phyloP scores from a whole-genome alignment of 2,113 vertebrate species.

The Oceanodroma tethys region DNA sequence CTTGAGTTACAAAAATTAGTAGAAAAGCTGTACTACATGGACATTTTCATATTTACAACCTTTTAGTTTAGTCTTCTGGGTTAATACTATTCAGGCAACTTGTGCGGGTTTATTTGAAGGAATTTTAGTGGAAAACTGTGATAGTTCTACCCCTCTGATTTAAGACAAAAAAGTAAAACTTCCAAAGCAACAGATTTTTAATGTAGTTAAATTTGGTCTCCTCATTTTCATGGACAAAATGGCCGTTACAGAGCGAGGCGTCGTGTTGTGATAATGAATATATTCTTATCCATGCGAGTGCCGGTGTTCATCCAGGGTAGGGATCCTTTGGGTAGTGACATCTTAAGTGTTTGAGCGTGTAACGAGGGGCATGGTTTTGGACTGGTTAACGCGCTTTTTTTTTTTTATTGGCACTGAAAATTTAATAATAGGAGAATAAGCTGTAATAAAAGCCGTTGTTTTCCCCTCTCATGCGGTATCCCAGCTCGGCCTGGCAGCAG shows the following conservation, averaged over 20 bases:
- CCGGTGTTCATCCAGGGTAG: background rate
- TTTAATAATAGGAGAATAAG: background rate
- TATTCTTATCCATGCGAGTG: fast-evolving
- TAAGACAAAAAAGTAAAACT: background rate
- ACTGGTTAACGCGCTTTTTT: fast-evolving
- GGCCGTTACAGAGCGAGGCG: background rate
- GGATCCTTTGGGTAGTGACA: background rate
- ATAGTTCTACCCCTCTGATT: background rate
- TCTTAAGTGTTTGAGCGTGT: background rate
- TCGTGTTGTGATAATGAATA: fast-evolving
- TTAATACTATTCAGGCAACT: background rate
- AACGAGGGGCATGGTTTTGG: fast-evolving
- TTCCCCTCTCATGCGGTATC: fast-evolving
- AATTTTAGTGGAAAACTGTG: background rate
- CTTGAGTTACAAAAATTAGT: background rate
- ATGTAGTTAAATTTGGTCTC: too few relatives aligned
- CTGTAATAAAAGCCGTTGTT: fast-evolving
- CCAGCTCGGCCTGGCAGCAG: fast-evolving
- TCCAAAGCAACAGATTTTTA: background rate
- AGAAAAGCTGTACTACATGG: fast-evolving
- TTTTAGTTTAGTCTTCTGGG: background rate
- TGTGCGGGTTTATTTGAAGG: background rate
- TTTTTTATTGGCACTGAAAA: background rate
- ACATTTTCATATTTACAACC: fast-evolving
- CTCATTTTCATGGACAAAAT: background rate